phyloP scores from a whole-genome alignment of 1,140 invertebrate species.

The Trachelipus rathkii region DNA sequence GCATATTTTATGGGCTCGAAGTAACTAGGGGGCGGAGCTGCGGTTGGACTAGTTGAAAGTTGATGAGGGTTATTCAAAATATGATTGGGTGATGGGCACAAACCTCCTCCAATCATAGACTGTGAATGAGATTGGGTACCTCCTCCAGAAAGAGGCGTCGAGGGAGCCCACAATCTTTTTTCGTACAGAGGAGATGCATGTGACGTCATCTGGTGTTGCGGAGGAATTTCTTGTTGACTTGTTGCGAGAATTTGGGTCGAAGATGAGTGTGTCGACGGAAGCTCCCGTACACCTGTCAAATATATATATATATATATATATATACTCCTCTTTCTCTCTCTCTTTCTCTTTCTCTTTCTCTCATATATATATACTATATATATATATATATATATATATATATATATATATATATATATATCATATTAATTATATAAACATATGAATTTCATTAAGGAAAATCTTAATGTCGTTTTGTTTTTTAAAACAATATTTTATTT shows the following conservation, averaged over 20 bases:
- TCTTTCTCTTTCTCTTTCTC: too few species aligned
- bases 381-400: too few species aligned
- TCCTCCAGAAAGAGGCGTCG: not conserved
- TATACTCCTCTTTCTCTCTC: too few species aligned
- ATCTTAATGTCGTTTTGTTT: too few species aligned
- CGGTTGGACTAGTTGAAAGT: not conserved
- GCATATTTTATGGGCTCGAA: not conserved
- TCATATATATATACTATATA: too few species aligned
- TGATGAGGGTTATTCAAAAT: not conserved
- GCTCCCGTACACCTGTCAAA: not conserved
- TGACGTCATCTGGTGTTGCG: not conserved
- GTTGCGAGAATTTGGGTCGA: not conserved
- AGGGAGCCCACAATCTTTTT: not conserved
- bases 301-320: conserved; percentile 13
- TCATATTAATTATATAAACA: too few species aligned
- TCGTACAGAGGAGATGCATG: not conserved
- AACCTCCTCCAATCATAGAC: not conserved
- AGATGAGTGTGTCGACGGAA: not conserved
- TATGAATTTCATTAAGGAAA: too few species aligned
- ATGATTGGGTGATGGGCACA: not conserved
- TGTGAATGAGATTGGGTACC: not conserved
- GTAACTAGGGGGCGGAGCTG: not conserved
- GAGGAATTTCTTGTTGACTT: not conserved
- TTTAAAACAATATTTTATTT: too few species aligned
- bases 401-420: too few species aligned